Evolutionary conservation across 2,113 vertebrate species (phyloP).

Genomic region (Centropus bengalensis): DNA sequence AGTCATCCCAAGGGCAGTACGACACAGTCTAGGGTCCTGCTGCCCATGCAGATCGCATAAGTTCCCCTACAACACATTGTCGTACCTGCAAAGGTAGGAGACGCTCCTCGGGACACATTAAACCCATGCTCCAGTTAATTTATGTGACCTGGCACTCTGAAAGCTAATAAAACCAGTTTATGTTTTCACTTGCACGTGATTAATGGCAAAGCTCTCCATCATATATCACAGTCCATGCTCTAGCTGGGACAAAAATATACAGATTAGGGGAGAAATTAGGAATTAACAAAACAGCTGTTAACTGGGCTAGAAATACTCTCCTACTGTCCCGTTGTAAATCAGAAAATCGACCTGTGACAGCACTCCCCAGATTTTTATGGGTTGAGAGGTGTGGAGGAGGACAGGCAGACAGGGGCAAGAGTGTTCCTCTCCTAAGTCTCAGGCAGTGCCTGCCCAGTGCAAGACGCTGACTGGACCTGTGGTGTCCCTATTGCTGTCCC

Average conservation of each 20-base stretch:
- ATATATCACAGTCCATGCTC: constrained; percentile 58
- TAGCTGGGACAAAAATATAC: constrained; percentile 63
- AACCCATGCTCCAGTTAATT: constrained; percentile 34
- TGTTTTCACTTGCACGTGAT: constrained; percentile 66
- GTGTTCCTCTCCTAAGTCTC: neutral
- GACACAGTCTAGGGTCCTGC: neutral
- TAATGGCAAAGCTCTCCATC: constrained; percentile 68
- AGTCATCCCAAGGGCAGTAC: neutral
- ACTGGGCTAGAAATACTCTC: constrained; percentile 65
- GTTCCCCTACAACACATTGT: neutral
- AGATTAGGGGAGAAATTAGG: constrained; percentile 73
- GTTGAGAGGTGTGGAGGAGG: neutral
- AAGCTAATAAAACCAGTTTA: constrained; percentile 67
- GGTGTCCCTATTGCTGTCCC: neutral
- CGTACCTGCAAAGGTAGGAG: neutral
- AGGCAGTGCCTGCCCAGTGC: neutral
- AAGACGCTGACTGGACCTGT: neutral
- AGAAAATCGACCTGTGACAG: constrained; percentile 31
- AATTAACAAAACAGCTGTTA: constrained; percentile 77
- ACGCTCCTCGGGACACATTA: neutral
- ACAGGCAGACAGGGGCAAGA: neutral
- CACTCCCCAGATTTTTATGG: neutral
- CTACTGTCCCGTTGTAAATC: constrained; percentile 71
- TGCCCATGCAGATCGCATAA: neutral
- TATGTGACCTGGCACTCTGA: constrained; percentile 52